These are phyloP conservation scores for Euphonia xanthogaster DNA, from an alignment of 2,797 vertebrate genomes.

Conservation along the genomic window DNA sequence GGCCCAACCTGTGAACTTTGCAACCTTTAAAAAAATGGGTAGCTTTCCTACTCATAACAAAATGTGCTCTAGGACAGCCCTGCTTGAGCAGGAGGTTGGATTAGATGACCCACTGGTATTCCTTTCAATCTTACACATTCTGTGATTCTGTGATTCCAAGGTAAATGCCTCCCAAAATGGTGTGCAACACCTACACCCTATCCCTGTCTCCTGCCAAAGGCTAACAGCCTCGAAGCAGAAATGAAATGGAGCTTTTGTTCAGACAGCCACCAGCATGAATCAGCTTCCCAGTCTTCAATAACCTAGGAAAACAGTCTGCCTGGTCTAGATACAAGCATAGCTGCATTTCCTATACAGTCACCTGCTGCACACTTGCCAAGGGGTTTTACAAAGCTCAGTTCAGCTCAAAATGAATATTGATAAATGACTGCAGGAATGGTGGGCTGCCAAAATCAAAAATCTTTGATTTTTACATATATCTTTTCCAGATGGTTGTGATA, in stretches of 20 bases:
- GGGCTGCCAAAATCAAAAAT: neutral
- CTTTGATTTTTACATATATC: neutral
- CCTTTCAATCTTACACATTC: neutral
- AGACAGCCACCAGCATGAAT: neutral
- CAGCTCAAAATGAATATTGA: neutral
- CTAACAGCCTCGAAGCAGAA: neutral
- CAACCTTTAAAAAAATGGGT: too few species aligned
- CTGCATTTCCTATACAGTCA: neutral
- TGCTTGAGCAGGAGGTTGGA: neutral
- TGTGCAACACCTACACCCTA: fast-evolving
- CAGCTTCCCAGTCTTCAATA: neutral
- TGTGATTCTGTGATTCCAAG: neutral
- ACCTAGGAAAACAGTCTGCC: neutral
- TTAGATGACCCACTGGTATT: neutral
- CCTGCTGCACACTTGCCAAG: neutral
- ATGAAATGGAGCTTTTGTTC: neutral
- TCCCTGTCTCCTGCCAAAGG: neutral
- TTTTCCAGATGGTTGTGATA: neutral
- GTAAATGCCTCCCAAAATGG: neutral
- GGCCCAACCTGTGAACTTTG: too few species aligned
- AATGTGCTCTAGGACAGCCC: neutral
- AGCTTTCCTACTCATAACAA: too few species aligned
- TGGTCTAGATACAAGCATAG: neutral
- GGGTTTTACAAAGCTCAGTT: neutral
- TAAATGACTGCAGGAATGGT: neutral